phyloP scores from a whole-genome alignment of 2,888 invertebrate species.

The Barypeithes pellucidus region DNA sequence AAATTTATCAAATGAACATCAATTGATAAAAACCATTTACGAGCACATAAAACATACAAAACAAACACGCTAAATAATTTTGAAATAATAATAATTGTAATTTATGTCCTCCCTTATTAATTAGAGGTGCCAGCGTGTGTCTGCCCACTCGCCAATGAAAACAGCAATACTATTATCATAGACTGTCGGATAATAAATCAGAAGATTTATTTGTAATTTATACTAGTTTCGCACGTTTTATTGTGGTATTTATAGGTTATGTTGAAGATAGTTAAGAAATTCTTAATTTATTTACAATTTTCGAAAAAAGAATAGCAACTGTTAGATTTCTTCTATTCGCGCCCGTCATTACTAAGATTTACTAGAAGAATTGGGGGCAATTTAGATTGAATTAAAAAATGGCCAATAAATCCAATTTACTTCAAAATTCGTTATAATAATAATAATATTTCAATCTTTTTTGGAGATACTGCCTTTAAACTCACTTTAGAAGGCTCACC shows the following conservation, averaged over 20 bases:
- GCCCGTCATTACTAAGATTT: too few species aligned
- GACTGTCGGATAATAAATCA: conserved; percentile 49
- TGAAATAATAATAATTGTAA: conserved; percentile 48
- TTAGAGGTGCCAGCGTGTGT: conserved; percentile 50
- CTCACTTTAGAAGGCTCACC: too few species aligned
- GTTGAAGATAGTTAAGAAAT: conserved; percentile 21
- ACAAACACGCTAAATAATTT: conserved; percentile 40
- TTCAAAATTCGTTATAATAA: too few species aligned
- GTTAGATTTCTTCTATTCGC: conserved; percentile 8
- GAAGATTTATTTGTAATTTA: conserved; percentile 46
- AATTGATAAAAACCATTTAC: conserved; percentile 17
- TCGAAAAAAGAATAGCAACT: conserved; percentile 26
- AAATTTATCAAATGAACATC: conserved; percentile 17
- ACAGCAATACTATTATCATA: conserved; percentile 48
- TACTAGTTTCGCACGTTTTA: conserved; percentile 48
- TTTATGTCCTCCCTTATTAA: conserved; percentile 56
- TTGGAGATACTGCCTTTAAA: too few species aligned
- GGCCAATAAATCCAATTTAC: too few species aligned
- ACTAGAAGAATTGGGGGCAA: too few species aligned
- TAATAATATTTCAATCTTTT: too few species aligned
- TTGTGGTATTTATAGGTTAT: conserved; percentile 34
- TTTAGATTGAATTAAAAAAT: too few species aligned
- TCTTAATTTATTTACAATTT: conserved; percentile 35
- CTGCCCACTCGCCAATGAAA: conserved; percentile 48
- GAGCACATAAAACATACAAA: not conserved